Evolutionary conservation across 2,113 vertebrate species (phyloP).

Genomic region (Thomomys bottae): DNA sequence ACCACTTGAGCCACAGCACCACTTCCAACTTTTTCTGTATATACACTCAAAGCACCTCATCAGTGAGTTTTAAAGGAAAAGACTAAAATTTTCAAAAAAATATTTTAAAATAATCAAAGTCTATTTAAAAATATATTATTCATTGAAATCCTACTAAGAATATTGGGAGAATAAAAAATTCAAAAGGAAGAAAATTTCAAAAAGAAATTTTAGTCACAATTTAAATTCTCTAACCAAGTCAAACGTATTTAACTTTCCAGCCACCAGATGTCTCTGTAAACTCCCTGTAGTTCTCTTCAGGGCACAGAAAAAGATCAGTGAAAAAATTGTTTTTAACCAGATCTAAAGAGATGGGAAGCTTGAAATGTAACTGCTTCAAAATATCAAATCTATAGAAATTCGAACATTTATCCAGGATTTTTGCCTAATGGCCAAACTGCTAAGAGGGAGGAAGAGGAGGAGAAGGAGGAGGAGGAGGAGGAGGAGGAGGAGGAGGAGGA

Average conservation of each 20-base stretch:
- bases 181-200: constrained; percentile 33
- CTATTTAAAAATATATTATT: not conserved
- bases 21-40: too few relatives aligned
- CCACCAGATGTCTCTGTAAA: constrained; percentile 77
- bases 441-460: too few relatives aligned
- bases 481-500: too few relatives aligned
- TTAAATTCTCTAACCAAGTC: constrained; percentile 45
- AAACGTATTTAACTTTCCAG: not conserved
- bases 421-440: not conserved
- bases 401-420: not conserved
- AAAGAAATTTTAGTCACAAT: constrained; percentile 33
- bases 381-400: not conserved
- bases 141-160: not conserved
- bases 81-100: constrained; percentile 2
- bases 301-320: not conserved
- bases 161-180: constrained; percentile 14
- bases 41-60: not conserved
- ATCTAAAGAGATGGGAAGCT: not conserved
- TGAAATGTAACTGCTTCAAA: not conserved
- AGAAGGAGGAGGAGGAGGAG: too few relatives aligned
- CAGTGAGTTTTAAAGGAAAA: not conserved
- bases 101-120: not conserved
- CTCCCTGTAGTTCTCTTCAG: not conserved
- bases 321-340: constrained; percentile 50
- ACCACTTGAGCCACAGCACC: too few relatives aligned